phyloP scores from a whole-genome alignment of 2,113 vertebrate genomes.

The Ovis aries region DNA sequence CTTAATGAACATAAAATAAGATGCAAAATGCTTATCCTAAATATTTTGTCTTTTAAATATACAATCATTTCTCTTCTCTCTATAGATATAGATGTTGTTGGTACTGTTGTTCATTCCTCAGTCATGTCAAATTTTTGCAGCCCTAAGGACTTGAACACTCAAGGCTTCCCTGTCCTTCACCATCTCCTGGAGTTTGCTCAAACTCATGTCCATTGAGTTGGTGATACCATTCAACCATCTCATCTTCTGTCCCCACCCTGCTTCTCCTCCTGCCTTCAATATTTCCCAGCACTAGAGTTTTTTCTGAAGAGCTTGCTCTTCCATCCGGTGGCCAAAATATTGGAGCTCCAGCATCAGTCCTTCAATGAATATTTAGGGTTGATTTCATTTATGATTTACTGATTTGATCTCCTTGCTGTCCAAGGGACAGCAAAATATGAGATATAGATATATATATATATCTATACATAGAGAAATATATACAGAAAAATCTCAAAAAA shows the following conservation, averaged over 20 bases:
- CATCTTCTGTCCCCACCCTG: rapidly evolving
- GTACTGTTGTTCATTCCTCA: neutral
- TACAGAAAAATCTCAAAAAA: neutral
- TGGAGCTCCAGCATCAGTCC: neutral
- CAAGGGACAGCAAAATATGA: neutral
- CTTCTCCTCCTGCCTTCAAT: neutral
- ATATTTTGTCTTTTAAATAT: neutral
- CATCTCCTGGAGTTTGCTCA: neutral
- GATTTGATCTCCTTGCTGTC: neutral
- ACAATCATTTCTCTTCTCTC: neutral
- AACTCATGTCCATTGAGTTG: neutral
- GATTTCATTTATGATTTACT: neutral
- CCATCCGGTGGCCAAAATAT: neutral
- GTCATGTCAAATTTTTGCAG: neutral
- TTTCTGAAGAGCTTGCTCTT: neutral
- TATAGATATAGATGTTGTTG: neutral
- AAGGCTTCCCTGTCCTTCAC: neutral
- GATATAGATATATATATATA: no score
- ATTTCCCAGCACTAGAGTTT: neutral
- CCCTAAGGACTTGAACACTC: neutral
- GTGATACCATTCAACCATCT: neutral
- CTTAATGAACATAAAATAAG: neutral
- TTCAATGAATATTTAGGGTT: neutral
- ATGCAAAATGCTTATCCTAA: neutral
- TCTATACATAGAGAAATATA: rapidly evolving